Conservation (phyloP, 1,140 invertebrate species). For the Aporrectodea caliginosa region DNA sequence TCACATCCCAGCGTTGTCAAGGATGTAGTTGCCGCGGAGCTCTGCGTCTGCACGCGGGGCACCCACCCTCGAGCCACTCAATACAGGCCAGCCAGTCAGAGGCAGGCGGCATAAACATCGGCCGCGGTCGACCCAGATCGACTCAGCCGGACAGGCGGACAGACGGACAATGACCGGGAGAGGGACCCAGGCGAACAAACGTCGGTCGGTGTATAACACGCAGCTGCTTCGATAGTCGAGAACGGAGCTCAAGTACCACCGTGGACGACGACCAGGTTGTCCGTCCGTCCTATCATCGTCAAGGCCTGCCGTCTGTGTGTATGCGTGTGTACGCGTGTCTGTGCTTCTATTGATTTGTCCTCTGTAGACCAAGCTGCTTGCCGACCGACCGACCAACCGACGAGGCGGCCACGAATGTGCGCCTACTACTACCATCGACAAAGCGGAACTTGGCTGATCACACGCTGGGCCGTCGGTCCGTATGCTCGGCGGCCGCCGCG, state of each 20-base stretch:
- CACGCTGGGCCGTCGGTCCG: background rate
- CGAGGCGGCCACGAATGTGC: background rate
- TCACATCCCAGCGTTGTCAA: background rate
- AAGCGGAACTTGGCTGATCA: background rate
- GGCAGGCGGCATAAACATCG: background rate
- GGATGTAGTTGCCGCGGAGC: background rate
- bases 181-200: background rate
- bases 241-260: background rate
- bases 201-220: background rate
- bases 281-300: background rate
- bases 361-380: background rate
- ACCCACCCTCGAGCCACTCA: background rate
- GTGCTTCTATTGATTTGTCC: conserved; percentile 3
- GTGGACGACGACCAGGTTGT: background rate
- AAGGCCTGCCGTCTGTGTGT: no score
- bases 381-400: background rate
- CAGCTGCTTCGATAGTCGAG: background rate
- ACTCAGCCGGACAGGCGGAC: background rate
- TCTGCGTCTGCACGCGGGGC: no score
- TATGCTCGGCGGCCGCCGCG: background rate
- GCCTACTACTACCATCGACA: no score
- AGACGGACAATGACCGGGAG: background rate
- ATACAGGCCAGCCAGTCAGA: background rate
- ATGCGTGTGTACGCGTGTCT: no score
- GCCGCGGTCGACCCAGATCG: no score